phyloP scores from a whole-genome alignment of 2,888 invertebrate genomes.

The Meiosimyza decipiens region DNA sequence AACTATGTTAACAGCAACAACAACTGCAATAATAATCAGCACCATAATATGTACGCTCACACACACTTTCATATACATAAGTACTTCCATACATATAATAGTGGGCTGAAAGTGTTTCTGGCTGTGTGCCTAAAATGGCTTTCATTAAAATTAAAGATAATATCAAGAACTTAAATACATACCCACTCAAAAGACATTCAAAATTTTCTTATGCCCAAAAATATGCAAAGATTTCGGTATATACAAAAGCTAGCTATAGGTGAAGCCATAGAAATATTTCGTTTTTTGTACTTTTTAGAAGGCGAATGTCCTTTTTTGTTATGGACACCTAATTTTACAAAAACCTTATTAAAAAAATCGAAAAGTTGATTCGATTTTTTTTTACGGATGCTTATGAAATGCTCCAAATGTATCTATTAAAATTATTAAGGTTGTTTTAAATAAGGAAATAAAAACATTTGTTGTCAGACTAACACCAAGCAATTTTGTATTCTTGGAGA shows the following conservation, averaged over 20 bases:
- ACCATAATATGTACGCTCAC: conserved; percentile 3
- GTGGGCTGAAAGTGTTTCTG: not conserved
- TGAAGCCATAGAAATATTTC: not conserved
- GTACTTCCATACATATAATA: not conserved
- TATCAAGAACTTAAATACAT: conserved; percentile 7
- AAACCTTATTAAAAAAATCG: too few relatives aligned
- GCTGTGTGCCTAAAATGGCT: conserved; percentile 10
- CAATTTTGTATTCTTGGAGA: not conserved
- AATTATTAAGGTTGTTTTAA: not conserved
- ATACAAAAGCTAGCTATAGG: not conserved
- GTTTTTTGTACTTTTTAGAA: too few relatives aligned
- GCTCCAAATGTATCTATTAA: too few relatives aligned
- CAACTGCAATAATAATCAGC: not conserved
- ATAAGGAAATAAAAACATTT: not conserved
- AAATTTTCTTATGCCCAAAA: conserved; percentile 19
- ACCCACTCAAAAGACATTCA: not conserved
- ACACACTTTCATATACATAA: conserved; percentile 12
- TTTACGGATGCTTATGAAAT: too few relatives aligned
- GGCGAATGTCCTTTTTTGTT: too few relatives aligned
- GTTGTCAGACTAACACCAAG: not conserved
- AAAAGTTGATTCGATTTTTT: too few relatives aligned
- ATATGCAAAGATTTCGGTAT: conserved; percentile 9
- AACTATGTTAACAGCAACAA: not conserved
- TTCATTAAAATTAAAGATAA: conserved; percentile 27
- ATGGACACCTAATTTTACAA: too few relatives aligned